These are phyloP conservation scores for Eumaeus atala DNA, from an alignment of 1,140 invertebrate genomes.

Conservation along the genomic window DNA sequence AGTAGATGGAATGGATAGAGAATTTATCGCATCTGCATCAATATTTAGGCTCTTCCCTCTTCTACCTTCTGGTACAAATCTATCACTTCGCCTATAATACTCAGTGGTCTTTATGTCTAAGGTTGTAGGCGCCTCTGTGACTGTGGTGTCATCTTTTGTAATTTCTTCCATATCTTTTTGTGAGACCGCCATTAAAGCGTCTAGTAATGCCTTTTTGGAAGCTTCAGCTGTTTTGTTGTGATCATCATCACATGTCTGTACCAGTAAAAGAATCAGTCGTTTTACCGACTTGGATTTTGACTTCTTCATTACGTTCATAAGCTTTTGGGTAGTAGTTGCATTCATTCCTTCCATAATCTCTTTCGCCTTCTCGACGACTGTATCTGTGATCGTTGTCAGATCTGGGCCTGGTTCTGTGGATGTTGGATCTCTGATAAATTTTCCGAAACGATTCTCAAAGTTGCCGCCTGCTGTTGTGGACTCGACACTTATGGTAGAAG, in stretches of 20 bases:
- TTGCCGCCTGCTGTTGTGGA: conserved; percentile 32
- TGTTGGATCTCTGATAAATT: conserved; percentile 43
- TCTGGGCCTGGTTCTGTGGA: conserved; percentile 55
- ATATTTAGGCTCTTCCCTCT: conserved; percentile 57
- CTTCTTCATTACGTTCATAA: conserved; percentile 87
- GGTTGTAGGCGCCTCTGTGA: conserved; percentile 39
- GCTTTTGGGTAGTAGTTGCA: conserved; percentile 80
- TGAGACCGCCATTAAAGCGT: conserved; percentile 79
- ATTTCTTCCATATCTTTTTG: conserved; percentile 72
- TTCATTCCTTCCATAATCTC: conserved; percentile 85
- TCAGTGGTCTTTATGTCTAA: conserved; percentile 38
- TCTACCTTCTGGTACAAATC: conserved; percentile 38
- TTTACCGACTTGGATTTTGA: conserved; percentile 84
- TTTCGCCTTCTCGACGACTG: conserved; percentile 79
- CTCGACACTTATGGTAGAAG: conserved; percentile 43
- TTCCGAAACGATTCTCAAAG: conserved; percentile 41
- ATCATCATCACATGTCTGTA: conserved; percentile 84
- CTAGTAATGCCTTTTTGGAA: conserved; percentile 77
- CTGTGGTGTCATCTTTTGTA: conserved; percentile 49
- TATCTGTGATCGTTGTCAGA: conserved; percentile 64
- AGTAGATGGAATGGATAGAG: conserved; percentile 45
- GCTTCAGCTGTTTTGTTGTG: conserved; percentile 79
- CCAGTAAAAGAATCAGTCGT: conserved; percentile 82
- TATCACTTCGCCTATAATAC: conserved; percentile 46
- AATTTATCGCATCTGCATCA: conserved; percentile 50